A percentile compares a stretch with the other conserved stretches of the same genome.
phyloP scores from a whole-genome alignment of 2,113 vertebrate species.

The Syrmaticus mikado region DNA sequence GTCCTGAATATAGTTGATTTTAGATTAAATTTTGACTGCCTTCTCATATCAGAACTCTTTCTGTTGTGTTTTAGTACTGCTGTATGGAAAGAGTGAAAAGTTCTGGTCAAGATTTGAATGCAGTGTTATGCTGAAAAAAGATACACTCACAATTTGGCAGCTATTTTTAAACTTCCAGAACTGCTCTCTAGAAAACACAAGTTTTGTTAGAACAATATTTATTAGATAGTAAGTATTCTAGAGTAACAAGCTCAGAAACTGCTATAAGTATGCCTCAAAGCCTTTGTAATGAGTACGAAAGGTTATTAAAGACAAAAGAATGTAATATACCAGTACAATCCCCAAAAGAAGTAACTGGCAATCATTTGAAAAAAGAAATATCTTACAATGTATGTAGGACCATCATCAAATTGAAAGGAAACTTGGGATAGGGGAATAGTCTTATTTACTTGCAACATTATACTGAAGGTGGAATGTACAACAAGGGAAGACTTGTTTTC shows the following conservation, averaged over 20 bases:
- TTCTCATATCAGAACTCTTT: not conserved
- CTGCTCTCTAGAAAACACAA: not conserved
- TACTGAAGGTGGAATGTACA: not conserved
- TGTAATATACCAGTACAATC: fast-evolving
- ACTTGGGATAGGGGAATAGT: not conserved
- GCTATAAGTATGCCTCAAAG: not conserved
- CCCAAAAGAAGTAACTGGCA: not conserved
- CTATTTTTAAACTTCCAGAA: not conserved
- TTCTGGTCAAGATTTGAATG: not conserved
- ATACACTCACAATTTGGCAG: not conserved
- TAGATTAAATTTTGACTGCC: not conserved
- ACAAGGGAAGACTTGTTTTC: not conserved
- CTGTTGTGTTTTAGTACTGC: not conserved
- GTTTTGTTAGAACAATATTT: not conserved
- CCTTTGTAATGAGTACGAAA: not conserved
- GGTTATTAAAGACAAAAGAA: not conserved
- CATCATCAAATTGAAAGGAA: not conserved
- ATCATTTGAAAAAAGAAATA: not conserved
- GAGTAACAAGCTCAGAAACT: not conserved
- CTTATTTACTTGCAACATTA: not conserved
- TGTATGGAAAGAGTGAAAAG: not conserved
- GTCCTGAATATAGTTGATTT: not conserved
- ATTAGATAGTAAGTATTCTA: not conserved
- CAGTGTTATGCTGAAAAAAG: not conserved
- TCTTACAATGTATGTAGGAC: not conserved